Evolutionary conservation across 2,888 invertebrate species (phyloP).

Genomic region (Chydorus sphaericus): DNA sequence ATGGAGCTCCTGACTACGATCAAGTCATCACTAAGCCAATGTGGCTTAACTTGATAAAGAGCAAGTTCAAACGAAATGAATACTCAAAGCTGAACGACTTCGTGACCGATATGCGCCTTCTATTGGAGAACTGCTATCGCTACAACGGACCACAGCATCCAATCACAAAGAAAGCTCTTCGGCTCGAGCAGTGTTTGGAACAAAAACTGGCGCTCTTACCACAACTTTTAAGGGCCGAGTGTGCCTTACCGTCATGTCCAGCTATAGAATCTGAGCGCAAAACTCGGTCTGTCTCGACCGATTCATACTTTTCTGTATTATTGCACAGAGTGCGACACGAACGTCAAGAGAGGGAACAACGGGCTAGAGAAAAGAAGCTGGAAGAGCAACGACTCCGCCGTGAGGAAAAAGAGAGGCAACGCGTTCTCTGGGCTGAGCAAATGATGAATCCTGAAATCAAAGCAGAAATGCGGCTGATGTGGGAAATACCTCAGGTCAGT

Average conservation of each 20-base stretch:
- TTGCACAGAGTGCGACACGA: constrained; percentile 28
- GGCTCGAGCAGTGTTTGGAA: constrained; percentile 33
- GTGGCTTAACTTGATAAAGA: constrained; percentile 33
- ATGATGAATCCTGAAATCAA: constrained; percentile 29
- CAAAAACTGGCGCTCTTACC: constrained; percentile 32
- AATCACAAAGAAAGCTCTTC: constrained; percentile 31
- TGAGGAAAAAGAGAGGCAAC: constrained; percentile 30
- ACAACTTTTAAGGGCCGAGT: constrained; percentile 28
- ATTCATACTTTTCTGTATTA: constrained; percentile 23
- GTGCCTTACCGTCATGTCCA: constrained; percentile 22
- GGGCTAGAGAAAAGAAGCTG: constrained; percentile 25
- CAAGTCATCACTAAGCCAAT: constrained; percentile 32
- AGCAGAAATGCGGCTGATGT: constrained; percentile 36
- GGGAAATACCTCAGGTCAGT: constrained; percentile 35
- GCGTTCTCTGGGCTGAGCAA: constrained; percentile 35
- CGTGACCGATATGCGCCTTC: constrained; percentile 32
- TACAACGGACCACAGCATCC: constrained; percentile 33
- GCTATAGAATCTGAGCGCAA: constrained; percentile 1
- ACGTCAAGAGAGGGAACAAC: constrained; percentile 26
- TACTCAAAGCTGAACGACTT: constrained; percentile 33
- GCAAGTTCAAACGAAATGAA: constrained; percentile 26
- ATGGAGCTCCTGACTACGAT: constrained; percentile 30
- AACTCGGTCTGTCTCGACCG: constrained; percentile 10
- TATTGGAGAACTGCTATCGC: constrained; percentile 36
- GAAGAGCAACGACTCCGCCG: constrained; percentile 29